Evolutionary conservation across 2,797 vertebrate species (phyloP).

Genomic region (Phaenicophaeus curvirostris): DNA sequence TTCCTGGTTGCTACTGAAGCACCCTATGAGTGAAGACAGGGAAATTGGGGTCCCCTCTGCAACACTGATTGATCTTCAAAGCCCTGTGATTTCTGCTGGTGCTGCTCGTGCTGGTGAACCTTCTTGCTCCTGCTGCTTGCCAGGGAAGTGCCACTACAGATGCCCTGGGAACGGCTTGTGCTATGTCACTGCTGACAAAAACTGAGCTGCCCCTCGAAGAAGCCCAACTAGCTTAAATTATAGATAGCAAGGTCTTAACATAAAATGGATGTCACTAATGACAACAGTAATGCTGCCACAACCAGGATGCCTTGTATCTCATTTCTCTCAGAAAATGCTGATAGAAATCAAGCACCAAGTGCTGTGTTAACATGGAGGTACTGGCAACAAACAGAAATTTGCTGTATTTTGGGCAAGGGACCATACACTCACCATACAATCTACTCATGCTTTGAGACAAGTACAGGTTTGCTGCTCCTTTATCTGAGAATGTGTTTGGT

Average conservation of each 20-base stretch:
- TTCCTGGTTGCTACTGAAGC: not conserved
- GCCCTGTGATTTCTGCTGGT: fast-evolving
- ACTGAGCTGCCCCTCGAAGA: not conserved
- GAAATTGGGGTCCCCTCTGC: not conserved
- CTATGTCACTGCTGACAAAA: not conserved
- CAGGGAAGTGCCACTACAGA: no score
- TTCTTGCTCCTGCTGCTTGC: fast-evolving
- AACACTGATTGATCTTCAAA: not conserved
- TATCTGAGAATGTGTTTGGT: not conserved
- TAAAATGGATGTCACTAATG: not conserved
- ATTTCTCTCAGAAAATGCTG: not conserved
- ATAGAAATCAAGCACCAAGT: not conserved
- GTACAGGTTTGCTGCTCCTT: not conserved
- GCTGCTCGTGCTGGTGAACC: fast-evolving
- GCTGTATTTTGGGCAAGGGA: not conserved
- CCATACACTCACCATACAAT: not conserved
- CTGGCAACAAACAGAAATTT: not conserved
- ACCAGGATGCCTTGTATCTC: not conserved
- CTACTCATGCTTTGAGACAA: not conserved
- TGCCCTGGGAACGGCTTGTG: not conserved
- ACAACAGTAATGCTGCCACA: not conserved
- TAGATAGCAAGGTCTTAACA: not conserved
- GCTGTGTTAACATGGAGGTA: not conserved
- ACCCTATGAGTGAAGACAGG: fast-evolving
- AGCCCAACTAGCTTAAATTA: not conserved